Base-by-base conservation (phyloP, 1,140 invertebrate genomes). In the Drosophila repleta region DNA sequence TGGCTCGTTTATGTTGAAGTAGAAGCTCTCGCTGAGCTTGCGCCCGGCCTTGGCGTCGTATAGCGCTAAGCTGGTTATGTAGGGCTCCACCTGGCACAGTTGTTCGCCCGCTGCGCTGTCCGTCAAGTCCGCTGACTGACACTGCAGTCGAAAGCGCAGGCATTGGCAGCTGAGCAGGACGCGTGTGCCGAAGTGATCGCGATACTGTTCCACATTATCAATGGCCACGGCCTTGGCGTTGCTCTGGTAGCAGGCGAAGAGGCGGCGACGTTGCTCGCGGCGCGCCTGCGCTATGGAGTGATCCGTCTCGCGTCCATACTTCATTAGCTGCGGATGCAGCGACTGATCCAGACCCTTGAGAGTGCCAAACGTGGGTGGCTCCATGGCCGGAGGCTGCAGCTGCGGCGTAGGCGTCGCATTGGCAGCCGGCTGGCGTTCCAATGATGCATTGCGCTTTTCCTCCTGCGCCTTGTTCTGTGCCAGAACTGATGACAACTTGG, bases 11-110 rank as follows among this genome's bases (percentile, higher is more conserved):
- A 98, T 93, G 92, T 98, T 96, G 90, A 98, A 97, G 91, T 97
- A 95, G 92, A 98, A 99, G 92, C 98, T 97, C 92, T 99, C 98
- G 0, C 96, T 97, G 18, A 99, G 93, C 92, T 98, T 98, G 79
- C 95, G 94, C 11, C 96, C 96, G 70, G 95, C 94, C 85, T 95
- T 95, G 1, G 96, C 95, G 93, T 99, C 97, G 91, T 96, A 99
- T 4, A 99, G 91, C 49, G 96, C 95, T 46, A 99, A 92, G 8
- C 95, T 95, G 4, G 97, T 96, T 79, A 97, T 96, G 92, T 99
- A 99, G 2, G 98, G 98, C 87, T 99, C 98, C 29, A 98, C 96
- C 93, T 98, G 97, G 82, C 95, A 95, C 17, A 96, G 83, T 74
- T 95, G 92, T 62, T 96, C 95, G 74, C 62, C 65, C 71, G 95